Conservation (phyloP, 23 tunicate species). For the Phallusia fumigata region DNA sequence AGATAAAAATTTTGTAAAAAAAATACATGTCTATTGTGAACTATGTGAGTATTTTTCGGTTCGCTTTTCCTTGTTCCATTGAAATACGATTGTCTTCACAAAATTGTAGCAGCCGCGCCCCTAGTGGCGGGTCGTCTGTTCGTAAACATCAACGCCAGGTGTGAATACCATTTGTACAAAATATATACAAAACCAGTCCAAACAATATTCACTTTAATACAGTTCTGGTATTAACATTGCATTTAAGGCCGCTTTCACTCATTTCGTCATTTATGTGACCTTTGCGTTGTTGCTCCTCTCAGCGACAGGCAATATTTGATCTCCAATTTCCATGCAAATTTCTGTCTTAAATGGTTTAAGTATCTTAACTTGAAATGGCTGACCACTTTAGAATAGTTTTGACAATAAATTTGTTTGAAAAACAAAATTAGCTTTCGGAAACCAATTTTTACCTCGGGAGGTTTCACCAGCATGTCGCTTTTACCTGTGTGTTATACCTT, state of each 20-base stretch:
- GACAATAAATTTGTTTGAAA: too few species aligned
- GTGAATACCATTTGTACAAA: too few species aligned
- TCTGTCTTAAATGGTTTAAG: too few species aligned
- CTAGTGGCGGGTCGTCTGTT: slow-evolving; percentile 55
- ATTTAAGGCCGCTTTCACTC: slow-evolving; percentile 23
- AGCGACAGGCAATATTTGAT: slow-evolving; percentile 67
- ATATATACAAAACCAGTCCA: too few species aligned
- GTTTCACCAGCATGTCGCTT: too few species aligned
- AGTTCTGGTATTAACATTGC: slow-evolving; percentile 56
- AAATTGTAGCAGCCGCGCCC: slow-evolving; percentile 48
- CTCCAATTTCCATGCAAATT: too few species aligned
- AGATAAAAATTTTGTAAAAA: too few species aligned
- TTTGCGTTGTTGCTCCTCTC: slow-evolving; percentile 68
- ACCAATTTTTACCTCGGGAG: background rate
- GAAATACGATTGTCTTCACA: slow-evolving; percentile 47
- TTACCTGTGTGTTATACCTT: too few species aligned
- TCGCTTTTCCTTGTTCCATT: slow-evolving; percentile 30
- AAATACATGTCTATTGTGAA: slow-evolving; percentile 59
- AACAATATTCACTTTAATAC: too few species aligned
- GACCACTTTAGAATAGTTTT: too few species aligned
- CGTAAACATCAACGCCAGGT: slow-evolving; percentile 77
- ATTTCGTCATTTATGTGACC: slow-evolving; percentile 49
- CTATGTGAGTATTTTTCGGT: slow-evolving; percentile 38
- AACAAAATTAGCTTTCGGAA: background rate
- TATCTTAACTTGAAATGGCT: too few species aligned